phyloP scores from a whole-genome alignment of 1,140 invertebrate genomes.

The Plectus sambesii region DNA sequence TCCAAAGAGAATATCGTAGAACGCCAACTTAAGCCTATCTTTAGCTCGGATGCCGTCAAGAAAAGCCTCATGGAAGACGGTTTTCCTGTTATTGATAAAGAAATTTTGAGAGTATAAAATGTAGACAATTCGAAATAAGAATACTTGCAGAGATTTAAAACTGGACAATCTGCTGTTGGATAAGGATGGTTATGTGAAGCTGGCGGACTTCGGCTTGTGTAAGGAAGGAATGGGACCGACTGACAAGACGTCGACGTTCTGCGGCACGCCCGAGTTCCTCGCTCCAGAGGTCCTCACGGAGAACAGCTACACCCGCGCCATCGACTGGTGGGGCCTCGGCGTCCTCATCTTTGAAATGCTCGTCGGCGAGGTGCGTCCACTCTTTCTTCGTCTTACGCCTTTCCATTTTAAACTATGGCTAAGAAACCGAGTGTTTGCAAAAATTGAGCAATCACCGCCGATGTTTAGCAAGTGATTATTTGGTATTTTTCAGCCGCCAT shows the following conservation, averaged over 20 bases:
- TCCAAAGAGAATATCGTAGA: too few relatives aligned
- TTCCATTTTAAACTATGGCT: too few relatives aligned
- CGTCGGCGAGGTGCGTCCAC: constrained; percentile 89
- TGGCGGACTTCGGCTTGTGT: constrained; percentile 96
- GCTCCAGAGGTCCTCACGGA: constrained; percentile 92
- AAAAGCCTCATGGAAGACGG: too few relatives aligned
- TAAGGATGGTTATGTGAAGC: constrained; percentile 95
- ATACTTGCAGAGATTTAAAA: constrained; percentile 76
- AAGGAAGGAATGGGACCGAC: constrained; percentile 99
- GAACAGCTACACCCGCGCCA: constrained; percentile 90
- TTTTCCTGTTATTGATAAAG: too few relatives aligned
- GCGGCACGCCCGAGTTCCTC: constrained; percentile 96
- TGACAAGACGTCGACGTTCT: constrained; percentile 91
- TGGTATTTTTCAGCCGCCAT: constrained; percentile 67
- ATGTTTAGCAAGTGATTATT: too few relatives aligned
- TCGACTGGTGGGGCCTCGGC: constrained; percentile 99
- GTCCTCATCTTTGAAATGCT: constrained; percentile 99
- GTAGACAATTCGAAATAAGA: too few relatives aligned
- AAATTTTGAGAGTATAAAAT: too few relatives aligned
- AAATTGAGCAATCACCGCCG: too few relatives aligned
- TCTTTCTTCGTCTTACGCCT: too few relatives aligned
- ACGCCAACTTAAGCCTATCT: too few relatives aligned
- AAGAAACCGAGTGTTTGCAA: too few relatives aligned
- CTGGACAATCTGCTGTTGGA: constrained; percentile 94
- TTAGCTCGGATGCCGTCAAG: too few relatives aligned